Evolutionary conservation across 2,797 vertebrate species (phyloP).

Genomic region (Anomalospiza imberbis): DNA sequence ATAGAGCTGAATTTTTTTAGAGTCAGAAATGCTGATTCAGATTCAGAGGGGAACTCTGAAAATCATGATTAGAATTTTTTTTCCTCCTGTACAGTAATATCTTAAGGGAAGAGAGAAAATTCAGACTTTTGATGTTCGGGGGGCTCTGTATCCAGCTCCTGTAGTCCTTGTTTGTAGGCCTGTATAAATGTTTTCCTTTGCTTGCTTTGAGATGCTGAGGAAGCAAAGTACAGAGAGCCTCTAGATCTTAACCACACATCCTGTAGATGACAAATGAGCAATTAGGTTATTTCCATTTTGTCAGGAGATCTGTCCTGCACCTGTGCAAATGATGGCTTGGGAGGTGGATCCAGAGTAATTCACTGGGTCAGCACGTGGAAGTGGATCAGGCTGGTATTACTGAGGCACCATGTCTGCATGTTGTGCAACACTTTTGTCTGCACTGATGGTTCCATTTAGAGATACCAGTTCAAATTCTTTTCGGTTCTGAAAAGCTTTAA

Average conservation of each 20-base stretch:
- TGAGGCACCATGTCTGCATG: background rate
- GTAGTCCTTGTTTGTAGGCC: background rate
- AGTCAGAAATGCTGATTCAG: background rate
- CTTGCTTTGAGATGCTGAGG: background rate
- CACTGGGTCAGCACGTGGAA: background rate
- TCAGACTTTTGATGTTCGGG: background rate
- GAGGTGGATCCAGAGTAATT: background rate
- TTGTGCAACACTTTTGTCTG: background rate
- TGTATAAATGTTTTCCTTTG: background rate
- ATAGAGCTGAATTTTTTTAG: background rate
- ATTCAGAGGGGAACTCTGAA: background rate
- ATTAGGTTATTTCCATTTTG: background rate
- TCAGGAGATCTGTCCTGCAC: background rate
- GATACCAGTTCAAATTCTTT: background rate
- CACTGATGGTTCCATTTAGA: background rate
- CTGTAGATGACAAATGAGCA: background rate
- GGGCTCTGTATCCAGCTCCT: background rate
- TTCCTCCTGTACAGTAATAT: background rate
- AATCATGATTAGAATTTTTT: background rate
- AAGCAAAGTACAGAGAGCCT: background rate
- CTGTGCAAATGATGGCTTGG: background rate
- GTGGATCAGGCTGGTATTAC: background rate
- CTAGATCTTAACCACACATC: background rate
- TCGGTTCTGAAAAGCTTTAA: background rate
- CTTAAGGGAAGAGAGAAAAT: background rate